Evolutionary conservation across 2,888 invertebrate species (phyloP), one percentile per base, ranked within the genome.

Genomic region (Chymomyza procnemis): DNA sequence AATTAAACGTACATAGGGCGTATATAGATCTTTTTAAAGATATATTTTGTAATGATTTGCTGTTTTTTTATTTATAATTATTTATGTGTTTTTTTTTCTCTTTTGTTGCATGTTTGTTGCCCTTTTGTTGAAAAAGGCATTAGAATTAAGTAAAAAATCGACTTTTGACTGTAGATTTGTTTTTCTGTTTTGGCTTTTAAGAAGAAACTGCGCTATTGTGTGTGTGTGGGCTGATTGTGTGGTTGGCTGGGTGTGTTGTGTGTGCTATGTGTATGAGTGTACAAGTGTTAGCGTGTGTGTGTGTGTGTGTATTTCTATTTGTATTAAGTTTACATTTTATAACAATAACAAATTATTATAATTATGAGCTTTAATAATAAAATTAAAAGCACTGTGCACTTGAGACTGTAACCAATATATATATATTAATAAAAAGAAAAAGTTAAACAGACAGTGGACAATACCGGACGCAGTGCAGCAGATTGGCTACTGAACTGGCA

Each of bases 341-440:
- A 81, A 81, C 87, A 81, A 81, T 86, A 81, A 87, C 89, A 89
- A 89, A 88, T 85, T 73, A 84, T 75, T 75, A 83, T 74, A 76
- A 76, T 81, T 79, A 71, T 71, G 76, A 73, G 72, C 69, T 77
- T 74, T 83, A 83, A 71, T 74, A 84, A 78, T 63, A 75, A 72
- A 72, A 75, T 75, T 66, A 61, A 69, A 76, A 66, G 64, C 65
- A 75, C 60, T 64, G 68, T 65, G 66, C 75, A 65, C 34, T 61
- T 57, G 58, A 67, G 69, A 66, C 64, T 61, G 66, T 64, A 76
- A 71, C 46, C 68, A 30, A 71, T 41, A 62, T 66, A 67, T 71
- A 66, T 16, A 18, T 3, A n/a, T 8, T 4, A 2, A 50, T 78
- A 74, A 69, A 78, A 71, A 69, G n/a, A n/a, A n/a, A n/a, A n/a